Percentiles rank a stretch among this genome's conserved stretches.
Conservation (phyloP, 2,888 invertebrate genomes). For the Selenia dentaria region DNA sequence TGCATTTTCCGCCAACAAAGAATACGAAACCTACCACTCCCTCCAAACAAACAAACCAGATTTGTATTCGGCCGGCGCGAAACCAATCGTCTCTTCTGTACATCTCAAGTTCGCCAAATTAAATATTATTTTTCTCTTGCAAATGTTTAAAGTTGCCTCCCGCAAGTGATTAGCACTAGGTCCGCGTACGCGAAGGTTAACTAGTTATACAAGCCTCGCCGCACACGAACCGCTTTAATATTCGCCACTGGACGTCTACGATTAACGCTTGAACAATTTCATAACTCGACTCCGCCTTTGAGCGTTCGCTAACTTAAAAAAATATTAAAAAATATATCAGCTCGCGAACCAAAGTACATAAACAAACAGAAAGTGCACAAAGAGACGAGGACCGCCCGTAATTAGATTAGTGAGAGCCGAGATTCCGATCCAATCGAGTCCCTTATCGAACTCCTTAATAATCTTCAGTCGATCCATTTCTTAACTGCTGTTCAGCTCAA, state of each 20-base stretch:
- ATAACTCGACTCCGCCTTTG: conserved; percentile 80
- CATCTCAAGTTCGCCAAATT: conserved; percentile 52
- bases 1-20: no score
- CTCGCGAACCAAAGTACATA: conserved; percentile 58
- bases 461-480: conserved; percentile 48
- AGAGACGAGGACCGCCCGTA: conserved; percentile 55
- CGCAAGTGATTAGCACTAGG: conserved; percentile 37
- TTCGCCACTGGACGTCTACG: conserved; percentile 81
- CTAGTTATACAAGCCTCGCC: conserved; percentile 64
- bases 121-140: conserved; percentile 65
- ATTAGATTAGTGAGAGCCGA: conserved; percentile 67
- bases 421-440: conserved; percentile 47
- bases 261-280: conserved; percentile 82
- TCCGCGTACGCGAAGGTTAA: conserved; percentile 62
- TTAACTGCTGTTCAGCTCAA: conserved; percentile 4
- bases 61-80: conserved; percentile 5
- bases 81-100: conserved; percentile 5
- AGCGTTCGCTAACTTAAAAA: conserved; percentile 61
- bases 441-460: conserved; percentile 53
- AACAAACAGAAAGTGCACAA: conserved; percentile 60
- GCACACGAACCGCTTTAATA: conserved; percentile 73
- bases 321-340: conserved; percentile 69
- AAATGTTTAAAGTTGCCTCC: conserved; percentile 49
- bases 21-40: no score
- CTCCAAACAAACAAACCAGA: neutral